A percentile compares a stretch with the other conserved stretches of the same genome.
Conservation (phyloP, 1,140 invertebrate genomes). For the Heliconius melpomene region DNA sequence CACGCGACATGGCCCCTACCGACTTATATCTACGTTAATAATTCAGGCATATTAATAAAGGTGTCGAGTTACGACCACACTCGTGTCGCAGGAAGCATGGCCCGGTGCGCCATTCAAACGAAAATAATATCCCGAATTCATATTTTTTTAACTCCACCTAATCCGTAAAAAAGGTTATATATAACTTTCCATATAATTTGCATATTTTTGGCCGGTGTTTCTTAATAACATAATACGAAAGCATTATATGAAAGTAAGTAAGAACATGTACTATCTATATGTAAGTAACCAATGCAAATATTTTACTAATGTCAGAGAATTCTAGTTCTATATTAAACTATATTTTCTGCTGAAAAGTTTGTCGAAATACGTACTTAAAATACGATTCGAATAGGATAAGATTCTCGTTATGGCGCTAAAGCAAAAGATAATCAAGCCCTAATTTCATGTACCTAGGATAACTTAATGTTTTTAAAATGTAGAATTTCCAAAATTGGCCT, state of each 20-base stretch:
- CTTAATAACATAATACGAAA: too few species aligned
- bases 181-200: background rate
- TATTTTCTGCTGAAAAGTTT: too few species aligned
- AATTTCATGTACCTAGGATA: background rate
- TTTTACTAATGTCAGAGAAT: too few species aligned
- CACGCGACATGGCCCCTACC: slow-evolving; percentile 69
- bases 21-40: slow-evolving; percentile 77
- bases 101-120: slow-evolving; percentile 68
- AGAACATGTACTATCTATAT: too few species aligned
- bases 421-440: background rate
- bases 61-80: slow-evolving; percentile 78
- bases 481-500: slow-evolving; percentile 54
- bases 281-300: too few species aligned
- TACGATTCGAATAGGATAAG: too few species aligned
- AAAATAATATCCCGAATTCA: slow-evolving; percentile 73
- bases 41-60: slow-evolving; percentile 78
- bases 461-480: slow-evolving; percentile 42
- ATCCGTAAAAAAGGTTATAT: background rate
- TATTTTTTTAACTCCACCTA: slow-evolving; percentile 52
- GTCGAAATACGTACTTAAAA: too few species aligned
- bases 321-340: too few species aligned
- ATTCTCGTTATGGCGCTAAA: too few species aligned
- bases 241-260: too few species aligned
- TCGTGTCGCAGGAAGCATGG: slow-evolving; percentile 76
- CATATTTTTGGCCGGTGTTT: too few species aligned